Base-by-base conservation (phyloP, 2,797 vertebrate species). In the Petrocephalus sullivani region DNA sequence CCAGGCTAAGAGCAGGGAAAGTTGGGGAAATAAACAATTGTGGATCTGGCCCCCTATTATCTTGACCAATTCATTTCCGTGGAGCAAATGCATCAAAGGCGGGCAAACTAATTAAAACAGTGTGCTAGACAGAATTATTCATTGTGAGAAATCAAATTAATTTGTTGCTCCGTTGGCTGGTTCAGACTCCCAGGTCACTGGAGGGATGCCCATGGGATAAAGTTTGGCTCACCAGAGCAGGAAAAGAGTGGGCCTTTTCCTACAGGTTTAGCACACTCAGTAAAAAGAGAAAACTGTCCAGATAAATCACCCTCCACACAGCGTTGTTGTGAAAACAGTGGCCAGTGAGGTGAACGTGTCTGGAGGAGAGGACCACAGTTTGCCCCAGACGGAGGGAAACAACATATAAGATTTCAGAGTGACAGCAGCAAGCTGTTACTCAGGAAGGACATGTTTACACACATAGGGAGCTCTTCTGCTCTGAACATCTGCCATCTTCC, bases 71-170 rank as follows among this genome's bases (percentile, higher is more conserved):
- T 93, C 91, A 89, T 91, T 91, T 71, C 53, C 87, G 37, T 33
- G 28, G 67, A 86, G 85, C 37, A 23, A 89, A 56, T 81, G 85
- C 90, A 90, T 87, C 88, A 88, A 89, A 89, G 37, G 37, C 91
- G 90, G 87, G 86, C 89, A 71, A 84, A 82, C 75, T 92, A 92
- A 94, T 94, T 94, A 93, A 94, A 90, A 93, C 92, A 90, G 89
- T 89, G 41, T 87, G 85, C 86, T 81, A 37, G 90, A 93, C 91
- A 91, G 86, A 90, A 93, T 91, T 92, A 91, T 92, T 91, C 87
- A 87, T 78, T 90, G 85, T 85, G n/a, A 58, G 85, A 88, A 85
- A 84, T 61, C 84, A 9, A 89, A 87, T 91, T 89, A n/a, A 85
- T 92, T 91, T 91, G 87, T 90, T 57, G 86, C 89, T 88, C 75